Evolutionary conservation across 2,113 vertebrate genomes (phyloP), one percentile per base, ranked within the genome.

Genomic region (Epinephelus moara): DNA sequence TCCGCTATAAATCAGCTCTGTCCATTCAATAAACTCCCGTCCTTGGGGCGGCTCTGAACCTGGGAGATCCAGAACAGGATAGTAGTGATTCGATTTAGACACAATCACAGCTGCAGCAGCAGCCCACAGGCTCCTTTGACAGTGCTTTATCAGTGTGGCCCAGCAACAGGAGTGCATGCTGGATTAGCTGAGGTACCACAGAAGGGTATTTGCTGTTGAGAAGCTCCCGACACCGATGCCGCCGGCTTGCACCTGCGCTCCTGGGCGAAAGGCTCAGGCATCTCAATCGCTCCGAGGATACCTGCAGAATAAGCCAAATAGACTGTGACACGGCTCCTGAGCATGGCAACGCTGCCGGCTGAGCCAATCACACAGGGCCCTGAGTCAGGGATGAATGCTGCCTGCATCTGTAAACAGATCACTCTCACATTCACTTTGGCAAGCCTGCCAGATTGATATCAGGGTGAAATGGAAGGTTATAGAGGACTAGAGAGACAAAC

Each of bases 371-470:
- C 69, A 80, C 66, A 14, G 33, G 80, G 66, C 70, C 75, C 61
- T 0, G 68, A 87, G 84, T 76, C 67, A 37, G 55, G 68, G 25
- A 81, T 74, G 84, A 77, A 84, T 63, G 69, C 71, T 17, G 53
- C 33, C 62, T 64, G 84, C 81, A 89, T 90, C 80, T 71, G 80
- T 86, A 89, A 92, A 89, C 81, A 86, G 80, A 87, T 80, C 70
- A 30, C 64, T 84, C 78, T 87, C 87, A 72, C 75, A 82, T 85
- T 78, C 86, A 73, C 80, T 64, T 57, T 76, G 69, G 60, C 80
- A 62, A 70, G 71, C 14, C 70, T 64, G 80, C 37, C 57, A 78
- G 76, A 84, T 71, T 69, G 75, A 79, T 79, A 86, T 71, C 68
- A 50, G 67, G 62, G 57, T 15, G 57, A 78, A 85, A 69, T 49